These are phyloP conservation scores for Rhabdophis nuchalis DNA, from an alignment of 2,797 vertebrate genomes.

Conservation along the genomic window DNA sequence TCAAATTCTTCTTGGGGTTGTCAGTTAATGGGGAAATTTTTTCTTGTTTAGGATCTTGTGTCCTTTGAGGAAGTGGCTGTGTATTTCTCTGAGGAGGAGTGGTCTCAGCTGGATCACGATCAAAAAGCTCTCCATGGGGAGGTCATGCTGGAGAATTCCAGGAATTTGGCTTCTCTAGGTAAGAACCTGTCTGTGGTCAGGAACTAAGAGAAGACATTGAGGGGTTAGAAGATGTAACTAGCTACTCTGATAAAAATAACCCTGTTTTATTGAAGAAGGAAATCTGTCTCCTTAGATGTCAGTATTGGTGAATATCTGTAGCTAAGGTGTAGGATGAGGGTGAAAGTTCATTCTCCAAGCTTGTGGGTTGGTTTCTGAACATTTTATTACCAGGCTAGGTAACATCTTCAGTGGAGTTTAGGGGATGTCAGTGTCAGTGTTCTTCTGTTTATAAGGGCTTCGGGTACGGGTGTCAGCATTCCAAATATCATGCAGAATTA, in stretches of 20 bases:
- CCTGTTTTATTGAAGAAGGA: not conserved
- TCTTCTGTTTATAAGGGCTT: too few species aligned
- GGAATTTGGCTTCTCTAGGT: not conserved
- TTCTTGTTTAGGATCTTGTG: not conserved
- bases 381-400: too few species aligned
- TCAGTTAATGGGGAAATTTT: not conserved
- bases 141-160: not conserved
- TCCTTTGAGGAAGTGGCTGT: not conserved
- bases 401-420: too few species aligned
- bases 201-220: not conserved
- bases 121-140: not conserved
- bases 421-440: too few species aligned
- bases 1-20: not conserved
- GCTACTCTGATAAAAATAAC: not conserved
- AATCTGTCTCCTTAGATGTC: not conserved
- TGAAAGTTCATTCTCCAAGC: too few species aligned
- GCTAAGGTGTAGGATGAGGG: too few species aligned
- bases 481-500: too few species aligned
- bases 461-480: too few species aligned
- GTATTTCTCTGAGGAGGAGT: not conserved
- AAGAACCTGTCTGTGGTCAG: not conserved
- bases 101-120: not conserved
- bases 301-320: too few species aligned
- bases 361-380: too few species aligned
- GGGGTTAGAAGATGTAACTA: not conserved